Percentiles rank a stretch among this genome's conserved stretches.
phyloP scores from a whole-genome alignment of 2,113 vertebrate genomes.

The Aegithalos caudatus region DNA sequence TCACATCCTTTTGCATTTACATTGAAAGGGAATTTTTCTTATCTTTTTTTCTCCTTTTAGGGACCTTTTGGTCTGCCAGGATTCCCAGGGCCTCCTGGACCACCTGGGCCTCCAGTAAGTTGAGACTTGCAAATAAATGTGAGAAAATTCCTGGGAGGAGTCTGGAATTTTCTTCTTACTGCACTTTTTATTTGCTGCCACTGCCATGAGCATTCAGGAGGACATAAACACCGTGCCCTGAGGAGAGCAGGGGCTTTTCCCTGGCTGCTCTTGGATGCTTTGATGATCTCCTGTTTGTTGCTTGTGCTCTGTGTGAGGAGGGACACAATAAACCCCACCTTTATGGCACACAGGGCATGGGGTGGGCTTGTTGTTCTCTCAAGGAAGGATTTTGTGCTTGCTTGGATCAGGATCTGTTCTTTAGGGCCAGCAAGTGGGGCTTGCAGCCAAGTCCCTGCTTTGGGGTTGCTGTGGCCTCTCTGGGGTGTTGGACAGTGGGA shows the following conservation, averaged over 20 bases:
- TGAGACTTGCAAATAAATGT: background rate
- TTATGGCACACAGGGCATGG: background rate
- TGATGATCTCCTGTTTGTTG: background rate
- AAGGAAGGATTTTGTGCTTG: background rate
- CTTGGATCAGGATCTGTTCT: background rate
- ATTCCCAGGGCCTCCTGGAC: conserved; percentile 84
- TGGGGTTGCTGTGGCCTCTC: background rate
- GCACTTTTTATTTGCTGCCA: background rate
- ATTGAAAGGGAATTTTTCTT: background rate
- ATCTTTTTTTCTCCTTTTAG: conserved; percentile 65
- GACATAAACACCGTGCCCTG: background rate
- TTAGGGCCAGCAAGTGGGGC: background rate
- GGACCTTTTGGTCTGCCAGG: conserved; percentile 88
- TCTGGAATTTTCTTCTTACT: background rate
- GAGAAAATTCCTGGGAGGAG: background rate
- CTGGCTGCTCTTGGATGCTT: background rate
- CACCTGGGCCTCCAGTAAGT: conserved; percentile 91
- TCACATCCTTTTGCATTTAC: background rate
- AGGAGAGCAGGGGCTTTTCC: background rate
- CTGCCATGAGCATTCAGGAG: background rate
- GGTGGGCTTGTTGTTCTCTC: background rate
- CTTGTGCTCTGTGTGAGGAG: background rate
- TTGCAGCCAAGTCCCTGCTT: background rate
- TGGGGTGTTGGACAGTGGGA: background rate
- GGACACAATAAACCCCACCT: background rate